Base-by-base conservation (phyloP, 2,797 vertebrate species). In the Pachyuromys duprasi region DNA sequence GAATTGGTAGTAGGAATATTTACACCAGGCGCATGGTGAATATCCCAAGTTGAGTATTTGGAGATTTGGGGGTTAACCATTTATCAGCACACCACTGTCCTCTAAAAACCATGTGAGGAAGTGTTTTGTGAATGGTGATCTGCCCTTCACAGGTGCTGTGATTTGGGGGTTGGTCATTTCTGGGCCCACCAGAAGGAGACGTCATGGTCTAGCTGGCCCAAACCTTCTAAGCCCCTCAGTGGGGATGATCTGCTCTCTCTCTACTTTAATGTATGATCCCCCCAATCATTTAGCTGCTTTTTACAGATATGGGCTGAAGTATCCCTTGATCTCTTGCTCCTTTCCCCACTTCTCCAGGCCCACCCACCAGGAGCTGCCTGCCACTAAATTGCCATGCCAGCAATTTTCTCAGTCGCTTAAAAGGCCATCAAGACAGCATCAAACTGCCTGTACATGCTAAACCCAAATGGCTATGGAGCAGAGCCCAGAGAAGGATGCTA, bases 341-440 rank as follows among this genome's bases (percentile, higher is more conserved):
- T 90, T 76, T 55, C 67, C 28, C 53, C 57, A 1, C 55, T 87
- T 55, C 80, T 55, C 53, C 65, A 95, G 75, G 93, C 82, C 79
- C 93, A 84, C 89, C 89, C 31, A 0, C 65, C 75, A 79, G 75
- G 88, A 96, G 83, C 67, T 67, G 97, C 86, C 90, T 95, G 94
- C 97, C 95, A 96, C 94, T 87, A 91, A 98, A 97, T 33, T 98
- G 98, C 98, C 49, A 0, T 1, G 20, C 96, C 98, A 98, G 98
- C 98, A 86, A 93, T 98, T 98, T 98, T 97, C 90, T 97, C 36
- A 15, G 98, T 97, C 84, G 81, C 98, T 98, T 98, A 98, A 98
- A 98, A 98, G 98, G 93, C 98, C 94, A 98, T 98, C 98, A 98
- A 98, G 98, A 97, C 96, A 13, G 97, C 98, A 97, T 98, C 98